phyloP scores from a whole-genome alignment of 2,888 invertebrate species.

The Napeogenes sylphis region DNA sequence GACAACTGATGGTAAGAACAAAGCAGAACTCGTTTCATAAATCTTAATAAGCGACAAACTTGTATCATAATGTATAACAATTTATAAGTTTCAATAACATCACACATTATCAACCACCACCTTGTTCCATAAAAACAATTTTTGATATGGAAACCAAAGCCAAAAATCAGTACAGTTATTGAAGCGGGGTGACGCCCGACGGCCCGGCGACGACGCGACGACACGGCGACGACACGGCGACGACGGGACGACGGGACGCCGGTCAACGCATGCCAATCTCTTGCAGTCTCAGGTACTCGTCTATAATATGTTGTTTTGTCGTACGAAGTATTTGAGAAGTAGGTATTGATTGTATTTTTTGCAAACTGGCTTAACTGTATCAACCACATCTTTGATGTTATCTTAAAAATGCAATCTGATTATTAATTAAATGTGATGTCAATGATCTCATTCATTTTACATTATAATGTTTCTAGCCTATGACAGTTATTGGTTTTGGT shows the following conservation, averaged over 20 bases:
- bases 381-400: no score
- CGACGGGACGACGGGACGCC: slow-evolving; percentile 29
- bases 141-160: slow-evolving; percentile 19
- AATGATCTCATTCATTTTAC: no score
- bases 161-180: slow-evolving; percentile 20
- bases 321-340: slow-evolving; percentile 10
- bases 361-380: no score
- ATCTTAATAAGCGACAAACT: no score
- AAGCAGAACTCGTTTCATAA: no score
- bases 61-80: no score
- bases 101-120: background rate
- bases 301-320: slow-evolving; percentile 4
- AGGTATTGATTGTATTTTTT: no score
- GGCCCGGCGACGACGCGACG: slow-evolving; percentile 15
- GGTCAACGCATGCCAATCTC: slow-evolving; percentile 27
- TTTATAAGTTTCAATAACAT: background rate
- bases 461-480: no score
- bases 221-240: slow-evolving; percentile 26
- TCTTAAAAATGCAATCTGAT: no score
- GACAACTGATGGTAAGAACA: no score
- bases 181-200: slow-evolving; percentile 21
- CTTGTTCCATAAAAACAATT: slow-evolving; percentile 10
- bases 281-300: slow-evolving; percentile 7
- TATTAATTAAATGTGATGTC: no score
- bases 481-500: no score